A percentile compares a stretch with the other conserved stretches of the same genome.
These are phyloP conservation scores for Tetropium fuscum DNA, from an alignment of 2,888 invertebrate species.

Conservation along the genomic window DNA sequence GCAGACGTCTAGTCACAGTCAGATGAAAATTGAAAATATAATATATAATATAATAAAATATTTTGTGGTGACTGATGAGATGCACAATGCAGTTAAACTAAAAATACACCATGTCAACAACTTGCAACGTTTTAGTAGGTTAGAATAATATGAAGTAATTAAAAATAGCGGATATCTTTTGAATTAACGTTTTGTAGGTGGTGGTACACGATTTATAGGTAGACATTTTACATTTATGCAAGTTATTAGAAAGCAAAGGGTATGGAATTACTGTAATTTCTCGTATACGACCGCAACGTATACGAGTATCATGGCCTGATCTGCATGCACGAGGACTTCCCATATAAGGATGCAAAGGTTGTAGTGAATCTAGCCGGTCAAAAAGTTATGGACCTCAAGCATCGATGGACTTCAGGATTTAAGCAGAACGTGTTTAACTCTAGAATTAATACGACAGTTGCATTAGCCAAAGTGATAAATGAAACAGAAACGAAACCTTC, in stretches of 20 bases:
- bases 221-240: constrained; percentile 73
- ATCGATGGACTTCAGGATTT: constrained; percentile 87
- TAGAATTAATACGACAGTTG: constrained; percentile 82
- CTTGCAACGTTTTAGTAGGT: too few species aligned
- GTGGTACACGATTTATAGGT: constrained; percentile 94
- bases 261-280: constrained; percentile 81
- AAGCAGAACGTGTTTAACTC: constrained; percentile 90
- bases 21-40: too few species aligned
- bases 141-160: too few species aligned
- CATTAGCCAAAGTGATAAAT: constrained; percentile 78
- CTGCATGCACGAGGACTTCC: constrained; percentile 81
- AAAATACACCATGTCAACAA: too few species aligned
- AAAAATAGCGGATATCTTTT: too few species aligned
- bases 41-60: too few species aligned
- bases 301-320: constrained; percentile 86
- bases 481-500: constrained; percentile 73
- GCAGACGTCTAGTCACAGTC: too few species aligned
- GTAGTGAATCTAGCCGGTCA: constrained; percentile 94
- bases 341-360: constrained; percentile 73
- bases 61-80: too few species aligned
- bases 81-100: too few species aligned
- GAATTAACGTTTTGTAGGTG: constrained; percentile 82
- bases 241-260: constrained; percentile 74
- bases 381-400: constrained; percentile 84
- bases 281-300: constrained; percentile 82